phyloP scores from a whole-genome alignment of 2,797 vertebrate genomes.

The Sebastes ruberrimus region DNA sequence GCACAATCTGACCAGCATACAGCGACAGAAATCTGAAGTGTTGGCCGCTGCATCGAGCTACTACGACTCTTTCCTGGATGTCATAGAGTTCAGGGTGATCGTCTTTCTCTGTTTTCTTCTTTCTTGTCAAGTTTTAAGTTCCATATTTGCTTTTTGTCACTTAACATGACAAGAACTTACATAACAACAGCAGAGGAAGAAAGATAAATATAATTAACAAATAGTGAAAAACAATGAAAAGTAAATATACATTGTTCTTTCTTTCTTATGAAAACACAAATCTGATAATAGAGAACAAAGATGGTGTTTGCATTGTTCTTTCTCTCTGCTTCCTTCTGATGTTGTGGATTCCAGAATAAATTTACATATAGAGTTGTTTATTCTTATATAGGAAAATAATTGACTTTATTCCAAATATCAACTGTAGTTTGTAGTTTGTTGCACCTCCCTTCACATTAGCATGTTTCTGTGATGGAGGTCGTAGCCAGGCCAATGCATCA shows the following conservation, averaged over 20 bases:
- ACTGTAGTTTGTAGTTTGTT: constrained; percentile 9
- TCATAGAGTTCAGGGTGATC: constrained; percentile 95
- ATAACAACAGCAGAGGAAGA: background rate
- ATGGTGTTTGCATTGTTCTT: background rate
- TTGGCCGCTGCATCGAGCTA: constrained; percentile 78
- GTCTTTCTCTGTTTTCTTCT: background rate
- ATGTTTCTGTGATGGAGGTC: constrained; percentile 40
- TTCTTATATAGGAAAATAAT: constrained; percentile 21
- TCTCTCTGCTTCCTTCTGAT: background rate
- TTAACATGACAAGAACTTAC: too few species aligned
- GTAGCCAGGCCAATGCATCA: constrained; percentile 10
- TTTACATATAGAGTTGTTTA: constrained; percentile 68
- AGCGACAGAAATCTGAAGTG: constrained; percentile 89
- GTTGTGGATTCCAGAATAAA: constrained; percentile 21
- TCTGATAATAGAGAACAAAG: background rate
- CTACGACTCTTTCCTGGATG: constrained; percentile 93
- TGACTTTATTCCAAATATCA: constrained; percentile 6
- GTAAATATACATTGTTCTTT: background rate
- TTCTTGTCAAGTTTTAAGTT: background rate
- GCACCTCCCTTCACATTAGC: constrained; percentile 11
- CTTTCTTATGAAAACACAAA: background rate
- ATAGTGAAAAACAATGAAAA: background rate
- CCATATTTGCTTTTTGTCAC: background rate
- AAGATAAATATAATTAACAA: background rate
- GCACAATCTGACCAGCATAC: constrained; percentile 89